A percentile compares a stretch with the other conserved stretches of the same genome.
Evolutionary conservation across 2,888 invertebrate species (phyloP).

Genomic region (Heteromyza rotundicornis): DNA sequence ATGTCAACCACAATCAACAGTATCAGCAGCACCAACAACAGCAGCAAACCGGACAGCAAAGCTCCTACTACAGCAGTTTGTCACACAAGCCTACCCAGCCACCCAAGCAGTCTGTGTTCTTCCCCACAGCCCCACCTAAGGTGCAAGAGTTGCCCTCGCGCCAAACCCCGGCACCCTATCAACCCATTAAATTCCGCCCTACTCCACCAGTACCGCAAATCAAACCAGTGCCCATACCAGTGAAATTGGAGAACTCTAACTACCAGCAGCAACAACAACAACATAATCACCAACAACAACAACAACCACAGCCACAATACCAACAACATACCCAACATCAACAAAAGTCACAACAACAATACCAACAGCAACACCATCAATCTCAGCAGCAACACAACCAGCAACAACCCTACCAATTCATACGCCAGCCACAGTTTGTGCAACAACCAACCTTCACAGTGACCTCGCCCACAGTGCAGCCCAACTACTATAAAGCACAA

Average conservation of each 20-base stretch:
- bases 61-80: not conserved
- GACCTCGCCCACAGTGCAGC: slow-evolving; percentile 40
- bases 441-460: slow-evolving; percentile 52
- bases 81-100: slow-evolving; percentile 26
- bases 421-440: slow-evolving; percentile 59
- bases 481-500: slow-evolving; percentile 37
- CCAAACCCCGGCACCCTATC: slow-evolving; percentile 45
- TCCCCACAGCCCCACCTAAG: slow-evolving; percentile 52
- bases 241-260: slow-evolving; percentile 47
- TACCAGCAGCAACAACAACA: slow-evolving; percentile 44
- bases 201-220: slow-evolving; percentile 44
- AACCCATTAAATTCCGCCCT: slow-evolving; percentile 58
- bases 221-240: slow-evolving; percentile 50
- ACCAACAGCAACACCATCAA: slow-evolving; percentile 44
- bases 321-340: slow-evolving; percentile 40
- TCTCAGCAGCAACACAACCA: slow-evolving; percentile 43
- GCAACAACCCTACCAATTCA: slow-evolving; percentile 61
- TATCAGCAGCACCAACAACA: slow-evolving; percentile 38
- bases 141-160: slow-evolving; percentile 40
- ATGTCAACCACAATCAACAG: slow-evolving; percentile 51
- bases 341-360: slow-evolving; percentile 41
- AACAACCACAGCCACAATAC: slow-evolving; percentile 42
- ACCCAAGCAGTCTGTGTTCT: slow-evolving; percentile 40
- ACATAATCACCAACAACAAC: slow-evolving; percentile 40
- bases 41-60: slow-evolving; percentile 29